Evolutionary conservation across 2,888 invertebrate species (phyloP).

Genomic region (Meta bourneti): DNA sequence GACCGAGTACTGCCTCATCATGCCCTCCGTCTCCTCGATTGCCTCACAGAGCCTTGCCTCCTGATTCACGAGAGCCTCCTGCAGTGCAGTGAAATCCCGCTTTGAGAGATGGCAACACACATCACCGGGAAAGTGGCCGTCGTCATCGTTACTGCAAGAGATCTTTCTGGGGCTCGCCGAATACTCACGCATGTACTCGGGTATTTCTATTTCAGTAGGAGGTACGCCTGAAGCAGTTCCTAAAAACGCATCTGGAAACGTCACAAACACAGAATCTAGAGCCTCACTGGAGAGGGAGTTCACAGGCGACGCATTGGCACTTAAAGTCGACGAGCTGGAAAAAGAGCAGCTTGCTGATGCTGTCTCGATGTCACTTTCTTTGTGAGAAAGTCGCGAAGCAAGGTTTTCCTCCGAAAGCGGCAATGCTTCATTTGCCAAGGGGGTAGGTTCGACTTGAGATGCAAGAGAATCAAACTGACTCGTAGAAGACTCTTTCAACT

Average conservation of each 20-base stretch:
- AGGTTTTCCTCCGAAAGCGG: background rate
- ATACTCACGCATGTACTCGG: background rate
- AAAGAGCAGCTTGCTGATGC: constrained; percentile 15
- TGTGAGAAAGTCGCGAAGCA: constrained; percentile 12
- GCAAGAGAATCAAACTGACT: background rate
- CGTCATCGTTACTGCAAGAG: background rate
- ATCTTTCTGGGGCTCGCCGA: too few relatives aligned
- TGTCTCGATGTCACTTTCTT: constrained; percentile 20
- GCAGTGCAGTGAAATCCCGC: background rate
- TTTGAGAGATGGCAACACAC: background rate
- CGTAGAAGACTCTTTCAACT: background rate
- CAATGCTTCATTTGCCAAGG: constrained; percentile 8
- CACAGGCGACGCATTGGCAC: constrained; percentile 11
- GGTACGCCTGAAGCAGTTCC: background rate
- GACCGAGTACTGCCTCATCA: constrained; percentile 1
- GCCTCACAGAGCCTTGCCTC: background rate
- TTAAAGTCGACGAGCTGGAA: constrained; percentile 38
- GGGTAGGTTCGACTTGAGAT: background rate
- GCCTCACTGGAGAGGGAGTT: background rate
- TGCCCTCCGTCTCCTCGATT: constrained; percentile 10
- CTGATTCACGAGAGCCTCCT: background rate
- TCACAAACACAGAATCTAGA: background rate
- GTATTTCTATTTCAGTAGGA: background rate
- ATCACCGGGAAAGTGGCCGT: background rate
- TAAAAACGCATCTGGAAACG: constrained; percentile 32